These are phyloP conservation scores for Ariopsis seemanni DNA, from an alignment of 2,113 vertebrate genomes.

Conservation along the genomic window DNA sequence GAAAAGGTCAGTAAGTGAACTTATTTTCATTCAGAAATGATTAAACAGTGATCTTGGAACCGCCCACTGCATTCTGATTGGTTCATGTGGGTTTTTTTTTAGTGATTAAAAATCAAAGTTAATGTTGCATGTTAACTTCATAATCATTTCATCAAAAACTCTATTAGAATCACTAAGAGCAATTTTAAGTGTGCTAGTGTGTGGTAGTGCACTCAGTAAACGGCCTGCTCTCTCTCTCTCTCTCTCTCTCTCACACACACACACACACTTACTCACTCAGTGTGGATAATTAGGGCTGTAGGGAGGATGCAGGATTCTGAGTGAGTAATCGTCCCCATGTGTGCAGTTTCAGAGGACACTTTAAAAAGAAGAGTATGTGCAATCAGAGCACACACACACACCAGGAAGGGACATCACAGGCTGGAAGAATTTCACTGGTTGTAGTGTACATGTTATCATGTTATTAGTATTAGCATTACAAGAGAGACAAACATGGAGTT, in stretches of 20 bases:
- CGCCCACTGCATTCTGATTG: neutral
- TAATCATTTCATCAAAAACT: neutral
- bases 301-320: conserved; percentile 26
- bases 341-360: conserved; percentile 17
- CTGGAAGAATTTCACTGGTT: neutral
- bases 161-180: too few relatives aligned
- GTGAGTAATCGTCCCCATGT: conserved; percentile 16
- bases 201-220: neutral
- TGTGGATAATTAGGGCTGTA: conserved; percentile 16
- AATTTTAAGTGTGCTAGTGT: neutral
- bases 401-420: neutral
- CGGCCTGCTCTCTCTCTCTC: neutral
- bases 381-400: conserved; percentile 3
- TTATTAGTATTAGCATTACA: neutral
- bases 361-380: conserved; percentile 9
- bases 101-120: neutral
- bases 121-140: neutral
- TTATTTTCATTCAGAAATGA: neutral
- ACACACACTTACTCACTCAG: neutral
- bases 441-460: neutral
- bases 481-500: neutral
- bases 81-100: neutral
- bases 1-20: neutral
- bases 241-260: neutral
- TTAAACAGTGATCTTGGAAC: neutral